Base-by-base conservation (phyloP, 2,888 invertebrate genomes). In the Cerceris ruficornis region DNA sequence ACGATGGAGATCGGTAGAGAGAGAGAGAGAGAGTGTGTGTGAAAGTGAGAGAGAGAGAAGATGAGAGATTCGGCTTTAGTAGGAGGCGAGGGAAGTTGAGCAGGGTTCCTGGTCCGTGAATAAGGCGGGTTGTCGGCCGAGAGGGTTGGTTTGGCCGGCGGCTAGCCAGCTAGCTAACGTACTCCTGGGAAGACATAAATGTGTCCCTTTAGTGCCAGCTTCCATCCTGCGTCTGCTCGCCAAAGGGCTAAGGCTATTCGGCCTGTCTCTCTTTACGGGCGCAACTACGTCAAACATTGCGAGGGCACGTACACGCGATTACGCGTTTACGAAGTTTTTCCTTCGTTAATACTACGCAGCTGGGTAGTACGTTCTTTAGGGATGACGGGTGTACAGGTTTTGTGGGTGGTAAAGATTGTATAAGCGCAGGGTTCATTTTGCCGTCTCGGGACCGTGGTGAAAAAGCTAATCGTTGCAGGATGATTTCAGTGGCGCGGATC, bases 151-250 rank as follows among this genome's bases (percentile, higher is more conserved):
- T 86, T 86, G 87, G 84, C 85, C 84, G 74, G 67, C 71, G 82
- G 87, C 84, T 78, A 85, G 82, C 85, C 75, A 64, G 80, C 77
- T 75, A 77, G 79, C 82, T 79, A 83, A 82, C 82, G 86, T 72
- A 86, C 85, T 85, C 84, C 72, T 75, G 83, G 83, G 86, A 85
- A 85, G 82, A 82, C 82, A 76, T 83, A 83, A 85, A 82, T 82
- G 86, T 82, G 86, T 88, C 88, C 87, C 87, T 89, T 88, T 86
- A 88, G 86, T 86, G 81, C 81, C 80, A 73, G 80, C 79, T 82
- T 81, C 83, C 79, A 76, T 81, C 77, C 79, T 77, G 81, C 79
- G 58, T 74, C n/a, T 49, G 41, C 49, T 52, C 52, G 69, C 59
- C 73, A 59, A 77, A 80, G 74, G 77, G 74, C 57, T 66, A 43